phyloP scores from a whole-genome alignment of 2,113 vertebrate genomes.

The Otolemur garnettii region DNA sequence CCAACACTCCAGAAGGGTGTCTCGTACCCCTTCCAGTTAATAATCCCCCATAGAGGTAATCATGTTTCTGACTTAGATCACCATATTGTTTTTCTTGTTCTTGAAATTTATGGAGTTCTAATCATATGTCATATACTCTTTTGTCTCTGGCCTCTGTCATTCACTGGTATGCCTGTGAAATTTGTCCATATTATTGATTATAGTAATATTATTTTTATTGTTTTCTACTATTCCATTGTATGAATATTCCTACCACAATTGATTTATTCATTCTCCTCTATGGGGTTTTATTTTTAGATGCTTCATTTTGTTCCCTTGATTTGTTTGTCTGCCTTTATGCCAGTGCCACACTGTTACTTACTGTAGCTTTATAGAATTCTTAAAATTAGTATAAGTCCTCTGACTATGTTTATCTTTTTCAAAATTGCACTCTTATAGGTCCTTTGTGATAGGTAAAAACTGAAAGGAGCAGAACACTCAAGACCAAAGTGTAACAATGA shows the following conservation, averaged over 20 bases:
- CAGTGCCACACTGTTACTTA: neutral
- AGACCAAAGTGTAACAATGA: no score
- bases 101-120: slow-evolving; percentile 45
- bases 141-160: neutral
- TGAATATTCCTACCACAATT: neutral
- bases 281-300: neutral
- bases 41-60: neutral
- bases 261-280: neutral
- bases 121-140: neutral
- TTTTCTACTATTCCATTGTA: neutral
- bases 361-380: neutral
- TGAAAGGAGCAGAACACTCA: no score
- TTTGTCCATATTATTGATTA: neutral
- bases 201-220: slow-evolving; percentile 23
- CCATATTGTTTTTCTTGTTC: neutral
- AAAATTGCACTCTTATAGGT: neutral
- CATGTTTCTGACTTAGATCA: neutral
- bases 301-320: neutral
- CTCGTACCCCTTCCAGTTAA: neutral
- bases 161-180: neutral
- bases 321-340: neutral
- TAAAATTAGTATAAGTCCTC: neutral
- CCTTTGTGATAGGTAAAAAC: neutral
- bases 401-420: neutral
- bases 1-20: neutral